Percentiles rank a stretch among this genome's conserved stretches.
These are phyloP conservation scores for Eupithecia centaureata DNA, from an alignment of 2,888 invertebrate genomes.

Conservation along the genomic window DNA sequence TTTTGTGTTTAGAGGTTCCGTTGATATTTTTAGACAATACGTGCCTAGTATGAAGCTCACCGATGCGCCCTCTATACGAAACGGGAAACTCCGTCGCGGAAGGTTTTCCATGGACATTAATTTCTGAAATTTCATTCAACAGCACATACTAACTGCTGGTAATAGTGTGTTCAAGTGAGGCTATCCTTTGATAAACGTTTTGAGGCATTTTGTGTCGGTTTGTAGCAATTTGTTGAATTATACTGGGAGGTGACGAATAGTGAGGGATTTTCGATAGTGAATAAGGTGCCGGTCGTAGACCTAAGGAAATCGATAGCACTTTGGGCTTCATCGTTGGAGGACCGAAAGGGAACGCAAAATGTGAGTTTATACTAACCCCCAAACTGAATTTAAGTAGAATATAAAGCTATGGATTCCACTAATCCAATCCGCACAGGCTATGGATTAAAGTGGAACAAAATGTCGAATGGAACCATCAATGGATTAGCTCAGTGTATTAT, in stretches of 20 bases:
- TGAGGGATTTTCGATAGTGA: conserved; percentile 52
- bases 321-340: conserved; percentile 21
- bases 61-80: conserved; percentile 82
- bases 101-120: conserved; percentile 73
- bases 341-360: conserved; percentile 35
- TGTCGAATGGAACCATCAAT: background rate
- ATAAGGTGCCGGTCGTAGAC: conserved; percentile 43
- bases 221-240: conserved; percentile 70
- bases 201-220: conserved; percentile 66
- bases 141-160: conserved; percentile 51
- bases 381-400: no score
- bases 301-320: conserved; percentile 44
- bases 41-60: conserved; percentile 65
- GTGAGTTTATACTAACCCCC: conserved; percentile 38
- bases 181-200: conserved; percentile 63
- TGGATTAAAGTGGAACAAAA: background rate
- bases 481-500: background rate
- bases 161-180: conserved; percentile 49
- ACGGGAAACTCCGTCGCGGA: conserved; percentile 71
- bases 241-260: conserved; percentile 63
- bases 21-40: conserved; percentile 81
- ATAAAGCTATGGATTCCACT: no score
- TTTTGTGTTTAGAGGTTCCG: conserved; percentile 30
- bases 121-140: conserved; percentile 69
- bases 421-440: no score